Evolutionary conservation across 2,113 vertebrate species (phyloP), one percentile per base, ranked within the genome.

Genomic region (Dasypus novemcinctus): DNA sequence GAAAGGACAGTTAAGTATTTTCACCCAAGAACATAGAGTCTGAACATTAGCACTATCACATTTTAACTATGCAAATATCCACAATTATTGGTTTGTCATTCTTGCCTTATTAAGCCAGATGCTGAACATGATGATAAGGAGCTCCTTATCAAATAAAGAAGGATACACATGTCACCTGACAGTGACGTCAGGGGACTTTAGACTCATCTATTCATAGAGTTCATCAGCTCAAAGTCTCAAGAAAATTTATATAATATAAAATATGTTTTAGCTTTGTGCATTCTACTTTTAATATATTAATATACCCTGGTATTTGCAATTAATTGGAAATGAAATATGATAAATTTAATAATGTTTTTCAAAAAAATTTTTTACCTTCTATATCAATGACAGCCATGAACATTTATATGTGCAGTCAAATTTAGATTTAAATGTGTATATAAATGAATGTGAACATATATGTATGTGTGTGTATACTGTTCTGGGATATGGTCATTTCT

Each of bases 261-360:
- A 43, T 75, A 36, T 52, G 79, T 61, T 82, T 74, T 36, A 92
- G 69, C 33, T 82, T 91, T 75, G 78, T 66, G 4, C 6, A 54
- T 64, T 90, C 66, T 43, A 29, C 29, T 86, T 86, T 21, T 75
- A 49, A 57, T 87, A 91, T 71, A 80, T 41, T 64, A 76, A 93
- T 38, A 54, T 6, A 69, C 29, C 49, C 7, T n/a, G 27, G 8
- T 66, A 29, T 87, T 93, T 23, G 10, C 25, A 75, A 74, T 92
- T 84, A 57, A 80, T n/a, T 84, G 17, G 36, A 90, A 80, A 74
- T 74, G 7, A 92, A 95, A 79, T 75, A 3, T 92, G 66, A 84
- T 66, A 38, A 84, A 66, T 59, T 21, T 75, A n/a, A 33, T 82
- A 81, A 33, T 27, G 18, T 43, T 66, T 88, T 79, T 13, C 7